Conservation (phyloP, 2,113 vertebrate genomes). For the Gambusia affinis region DNA sequence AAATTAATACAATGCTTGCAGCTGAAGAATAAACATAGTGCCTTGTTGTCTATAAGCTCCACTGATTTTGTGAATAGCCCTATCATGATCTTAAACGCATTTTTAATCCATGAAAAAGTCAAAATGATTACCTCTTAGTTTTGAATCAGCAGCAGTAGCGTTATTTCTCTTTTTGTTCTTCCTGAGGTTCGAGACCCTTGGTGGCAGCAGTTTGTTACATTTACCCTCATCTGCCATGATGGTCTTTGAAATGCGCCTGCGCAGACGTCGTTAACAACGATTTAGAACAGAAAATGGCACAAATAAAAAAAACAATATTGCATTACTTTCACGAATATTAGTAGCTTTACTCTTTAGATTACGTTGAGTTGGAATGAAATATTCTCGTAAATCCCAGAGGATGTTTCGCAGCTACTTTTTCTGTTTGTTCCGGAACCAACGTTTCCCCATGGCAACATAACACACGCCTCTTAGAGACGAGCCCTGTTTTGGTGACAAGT, state of each 20-base stretch:
- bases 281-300: neutral
- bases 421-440: conserved; percentile 8
- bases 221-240: conserved; percentile 40
- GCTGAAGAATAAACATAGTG: too few species aligned
- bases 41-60: neutral
- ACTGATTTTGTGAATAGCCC: neutral
- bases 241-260: conserved; percentile 4
- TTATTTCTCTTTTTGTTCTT: conserved; percentile 64
- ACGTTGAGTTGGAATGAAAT: neutral
- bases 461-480: neutral
- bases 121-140: conserved; percentile 56
- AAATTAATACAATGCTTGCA: neutral
- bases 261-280: neutral
- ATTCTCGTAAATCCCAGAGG: neutral
- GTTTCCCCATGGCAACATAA: conserved; percentile 51
- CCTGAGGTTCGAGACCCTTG: conserved; percentile 36
- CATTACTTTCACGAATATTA: neutral
- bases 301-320: too few species aligned
- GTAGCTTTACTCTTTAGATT: neutral
- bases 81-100: neutral
- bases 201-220: conserved; percentile 15
- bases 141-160: conserved; percentile 22
- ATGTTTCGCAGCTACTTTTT: neutral
- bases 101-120: neutral
- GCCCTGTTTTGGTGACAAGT: neutral